These are phyloP conservation scores for Allolobophora icterica DNA, from an alignment of 2,888 invertebrate genomes.

Conservation along the genomic window DNA sequence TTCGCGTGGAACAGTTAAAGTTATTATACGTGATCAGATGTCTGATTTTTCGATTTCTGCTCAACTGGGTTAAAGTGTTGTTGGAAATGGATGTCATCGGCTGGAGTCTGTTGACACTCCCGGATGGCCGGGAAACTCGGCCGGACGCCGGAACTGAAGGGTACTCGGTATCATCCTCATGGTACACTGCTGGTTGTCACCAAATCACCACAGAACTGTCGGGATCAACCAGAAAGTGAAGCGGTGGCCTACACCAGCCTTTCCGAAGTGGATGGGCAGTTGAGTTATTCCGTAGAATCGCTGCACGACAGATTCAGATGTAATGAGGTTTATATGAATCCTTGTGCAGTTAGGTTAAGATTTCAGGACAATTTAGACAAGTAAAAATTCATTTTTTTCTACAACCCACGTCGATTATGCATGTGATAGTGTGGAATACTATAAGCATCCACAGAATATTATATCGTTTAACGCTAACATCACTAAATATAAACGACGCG, in stretches of 20 bases:
- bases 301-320: constrained; percentile 19
- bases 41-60: not conserved
- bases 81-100: not conserved
- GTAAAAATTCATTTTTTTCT: too few species aligned
- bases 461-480: too few species aligned
- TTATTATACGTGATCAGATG: not conserved
- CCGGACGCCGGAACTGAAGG: not conserved
- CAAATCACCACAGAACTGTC: not conserved
- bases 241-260: not conserved
- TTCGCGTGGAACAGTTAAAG: not conserved
- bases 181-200: not conserved
- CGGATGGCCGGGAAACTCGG: not conserved
- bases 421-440: too few species aligned
- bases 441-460: too few species aligned
- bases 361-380: too few species aligned
- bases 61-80: not conserved
- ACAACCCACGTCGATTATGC: too few species aligned
- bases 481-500: too few species aligned
- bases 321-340: constrained; percentile 12
- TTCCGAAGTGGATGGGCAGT: not conserved
- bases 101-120: not conserved
- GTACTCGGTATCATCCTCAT: not conserved
- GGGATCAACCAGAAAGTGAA: not conserved
- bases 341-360: too few species aligned
- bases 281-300: not conserved